Evolutionary conservation across 2,113 vertebrate genomes (phyloP).

Genomic region (Strigops habroptila): DNA sequence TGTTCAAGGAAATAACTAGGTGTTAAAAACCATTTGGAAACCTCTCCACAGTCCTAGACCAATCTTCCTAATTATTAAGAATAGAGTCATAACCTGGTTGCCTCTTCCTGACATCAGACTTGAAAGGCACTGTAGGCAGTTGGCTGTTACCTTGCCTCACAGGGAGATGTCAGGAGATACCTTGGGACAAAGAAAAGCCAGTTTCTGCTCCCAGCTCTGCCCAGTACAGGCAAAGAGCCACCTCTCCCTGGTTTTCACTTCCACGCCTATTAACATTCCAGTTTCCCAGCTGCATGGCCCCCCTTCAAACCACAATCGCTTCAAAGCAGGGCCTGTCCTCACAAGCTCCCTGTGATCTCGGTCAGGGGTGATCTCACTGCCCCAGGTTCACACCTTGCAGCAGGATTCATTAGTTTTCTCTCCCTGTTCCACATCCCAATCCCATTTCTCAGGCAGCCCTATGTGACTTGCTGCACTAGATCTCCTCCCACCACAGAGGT

Average conservation of each 20-base stretch:
- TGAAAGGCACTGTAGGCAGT: not conserved
- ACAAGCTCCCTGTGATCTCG: accelerated
- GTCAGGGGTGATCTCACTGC: not conserved
- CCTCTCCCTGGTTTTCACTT: not conserved
- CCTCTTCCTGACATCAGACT: not conserved
- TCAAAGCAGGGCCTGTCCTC: not conserved
- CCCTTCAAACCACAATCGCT: not conserved
- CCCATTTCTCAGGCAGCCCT: accelerated
- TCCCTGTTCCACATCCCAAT: not conserved
- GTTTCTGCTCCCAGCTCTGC: not conserved
- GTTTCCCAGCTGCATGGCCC: not conserved
- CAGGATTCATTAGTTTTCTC: not conserved
- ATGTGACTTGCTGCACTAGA: accelerated
- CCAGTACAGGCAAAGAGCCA: not conserved
- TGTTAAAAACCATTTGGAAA: not conserved
- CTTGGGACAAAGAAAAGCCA: not conserved
- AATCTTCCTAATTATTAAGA: not conserved
- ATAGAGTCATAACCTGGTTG: not conserved
- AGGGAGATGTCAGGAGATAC: not conserved
- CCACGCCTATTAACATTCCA: not conserved
- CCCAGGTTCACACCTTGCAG: not conserved
- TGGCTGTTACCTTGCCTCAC: not conserved
- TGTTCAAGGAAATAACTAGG: not conserved
- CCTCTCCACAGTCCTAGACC: not conserved
- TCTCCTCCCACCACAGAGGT: accelerated